Evolutionary conservation across 2,797 vertebrate genomes (phyloP), one percentile per base, ranked within the genome.

Genomic region (Loriculus beryllinus): DNA sequence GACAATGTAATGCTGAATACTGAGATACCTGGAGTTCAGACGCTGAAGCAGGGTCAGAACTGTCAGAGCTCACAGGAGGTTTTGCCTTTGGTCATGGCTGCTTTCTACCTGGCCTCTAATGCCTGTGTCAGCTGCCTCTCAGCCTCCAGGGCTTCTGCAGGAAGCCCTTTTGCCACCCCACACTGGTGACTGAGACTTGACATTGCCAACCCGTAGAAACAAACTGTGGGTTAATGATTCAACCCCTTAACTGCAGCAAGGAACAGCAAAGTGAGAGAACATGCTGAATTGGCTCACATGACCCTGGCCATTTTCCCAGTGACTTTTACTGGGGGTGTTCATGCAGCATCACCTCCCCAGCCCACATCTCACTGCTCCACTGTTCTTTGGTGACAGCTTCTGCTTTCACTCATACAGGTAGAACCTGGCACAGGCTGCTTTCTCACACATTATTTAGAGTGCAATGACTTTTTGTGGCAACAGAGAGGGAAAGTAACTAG

Each of bases 181-280:
- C 2, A 26, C 77, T 26, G 69, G 29, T 42, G 78, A 14, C 94
- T 84, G 84, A 43, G 71, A 62, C 80, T 60, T 85, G 95, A 93
- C 93, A 94, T 94, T 94, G 95, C 72, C 86, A 72, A 43, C 15
- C 69, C 54, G 52, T 2, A 56, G 87, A 67, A 95, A 60, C 23
- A 20, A 31, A 78, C 11, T 14, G 35, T 2, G 19, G 87, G 92
- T 97, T 97, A 97, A 97, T 97, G 80, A 95, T 96, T 96, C 78
- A 96, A 91, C 90, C 47, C 48, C 65, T 86, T 82, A 69, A 60
- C 52, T 79, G 42, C 52, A 68, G 74, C 35, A 40, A 31, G n/a
- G 82, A 88, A 84, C 57, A 90, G 43, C 49, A 39, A 11, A 21
- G 19, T 4, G 62, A 39, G 67, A 10, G 62, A 67, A 70, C 10